Evolutionary conservation across 2,113 vertebrate genomes (phyloP), one percentile per base, ranked within the genome.

Genomic region (Antechinus stuartii): DNA sequence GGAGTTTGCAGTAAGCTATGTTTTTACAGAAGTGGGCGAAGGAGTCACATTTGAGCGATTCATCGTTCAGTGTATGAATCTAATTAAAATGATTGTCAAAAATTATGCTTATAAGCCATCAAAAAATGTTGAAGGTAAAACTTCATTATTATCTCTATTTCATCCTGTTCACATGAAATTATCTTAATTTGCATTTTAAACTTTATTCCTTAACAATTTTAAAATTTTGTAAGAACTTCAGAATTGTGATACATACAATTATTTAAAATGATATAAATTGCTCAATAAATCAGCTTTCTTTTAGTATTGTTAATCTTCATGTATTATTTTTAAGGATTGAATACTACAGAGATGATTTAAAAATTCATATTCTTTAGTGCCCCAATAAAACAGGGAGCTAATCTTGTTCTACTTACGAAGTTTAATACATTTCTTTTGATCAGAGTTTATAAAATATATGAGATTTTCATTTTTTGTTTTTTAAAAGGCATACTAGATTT

Each of bases 41-140:
- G 99, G 99, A 53, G 97, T 99, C 94, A 99, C 99, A 30, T 99
- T 99, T 98, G 99, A 99, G 92, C 99, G 99, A 91, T 99, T 99
- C 98, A 99, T 99, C 95, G 99, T 99, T 91, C 99, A 99, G 30
- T 99, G 99, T 98, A 99, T 99, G 99, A 99, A 99, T 98, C 99
- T 99, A 96, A 99, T 99, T 98, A 99, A 99, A 98, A 99, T 99
- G 99, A 99, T 99, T 96, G 99, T 99, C 91, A 99, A 99, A 98
- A 99, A 99, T 68, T 99, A 99, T n/a, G 98, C 99, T 94, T 99
- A 99, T 98, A 99, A 99, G 98, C 99, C 99, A 93, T 99, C 99
- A 95, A 99, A 99, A 99, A 99, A 99, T 98, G 98, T 99, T 54
- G 99, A 99, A 97, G 99, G 99, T 99, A 99, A 84, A 96, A 50